Evolutionary conservation across 2,797 vertebrate genomes (phyloP).

Genomic region (Triplophysa yarkandensis): DNA sequence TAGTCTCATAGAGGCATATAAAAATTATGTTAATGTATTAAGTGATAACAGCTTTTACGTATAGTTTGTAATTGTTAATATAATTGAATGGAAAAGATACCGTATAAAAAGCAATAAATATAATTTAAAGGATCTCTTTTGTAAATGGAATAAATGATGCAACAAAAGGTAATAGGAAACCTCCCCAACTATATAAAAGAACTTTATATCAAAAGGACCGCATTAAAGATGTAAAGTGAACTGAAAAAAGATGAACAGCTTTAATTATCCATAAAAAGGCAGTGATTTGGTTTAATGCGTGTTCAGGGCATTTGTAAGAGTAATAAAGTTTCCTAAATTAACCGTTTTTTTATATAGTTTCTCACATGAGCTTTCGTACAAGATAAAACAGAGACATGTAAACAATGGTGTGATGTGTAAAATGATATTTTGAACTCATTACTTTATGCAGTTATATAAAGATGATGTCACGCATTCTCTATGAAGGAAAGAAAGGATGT

Average conservation of each 20-base stretch:
- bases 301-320: constrained; percentile 18
- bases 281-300: not conserved
- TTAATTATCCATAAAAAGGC: constrained; percentile 40
- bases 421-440: constrained; percentile 46
- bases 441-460: constrained; percentile 44
- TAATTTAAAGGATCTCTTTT: no score
- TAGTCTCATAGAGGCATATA: no score
- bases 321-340: constrained; percentile 23
- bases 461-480: constrained; percentile 38
- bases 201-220: not conserved
- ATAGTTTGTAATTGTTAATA: no score
- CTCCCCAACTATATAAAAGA: not conserved
- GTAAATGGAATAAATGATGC: not conserved
- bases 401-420: constrained; percentile 47
- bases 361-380: constrained; percentile 15
- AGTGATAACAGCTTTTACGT: no score
- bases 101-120: no score
- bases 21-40: no score
- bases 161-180: not conserved
- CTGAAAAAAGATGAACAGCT: not conserved
- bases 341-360: not conserved
- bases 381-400: constrained; percentile 50
- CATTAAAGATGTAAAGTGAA: not conserved
- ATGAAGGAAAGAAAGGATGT: constrained; percentile 26
- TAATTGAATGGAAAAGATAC: no score